Evolutionary conservation across 2,113 vertebrate species (phyloP).

Genomic region (Labrus mixtus): DNA sequence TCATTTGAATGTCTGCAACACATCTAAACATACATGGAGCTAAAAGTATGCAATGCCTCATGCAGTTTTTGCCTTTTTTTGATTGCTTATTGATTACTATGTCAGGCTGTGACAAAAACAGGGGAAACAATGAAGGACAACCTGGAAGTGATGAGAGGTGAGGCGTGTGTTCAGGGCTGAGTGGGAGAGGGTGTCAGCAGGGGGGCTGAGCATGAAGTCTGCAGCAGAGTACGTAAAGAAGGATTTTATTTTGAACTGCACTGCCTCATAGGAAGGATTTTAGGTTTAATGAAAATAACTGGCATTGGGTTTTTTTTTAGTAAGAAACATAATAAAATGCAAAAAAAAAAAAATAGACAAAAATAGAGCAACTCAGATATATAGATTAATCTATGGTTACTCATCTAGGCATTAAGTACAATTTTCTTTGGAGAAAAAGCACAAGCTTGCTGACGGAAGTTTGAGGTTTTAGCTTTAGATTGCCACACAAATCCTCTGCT

Average conservation of each 20-base stretch:
- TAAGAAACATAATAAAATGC: background rate
- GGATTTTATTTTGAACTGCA: constrained; percentile 1
- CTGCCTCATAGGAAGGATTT: constrained; percentile 15
- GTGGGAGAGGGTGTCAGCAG: constrained; percentile 50
- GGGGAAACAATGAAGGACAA: constrained; percentile 57
- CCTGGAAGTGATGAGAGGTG: constrained; percentile 58
- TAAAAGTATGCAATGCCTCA: constrained; percentile 36
- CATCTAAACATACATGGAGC: constrained; percentile 19
- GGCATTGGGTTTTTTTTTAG: background rate
- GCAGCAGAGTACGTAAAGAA: constrained; percentile 59
- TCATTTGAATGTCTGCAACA: constrained; percentile 10
- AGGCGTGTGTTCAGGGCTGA: constrained; percentile 52
- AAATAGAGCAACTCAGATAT: constrained; percentile 2
- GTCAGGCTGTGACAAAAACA: constrained; percentile 66
- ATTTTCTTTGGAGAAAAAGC: constrained; percentile 46
- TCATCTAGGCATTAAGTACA: constrained; percentile 22
- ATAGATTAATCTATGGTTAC: background rate
- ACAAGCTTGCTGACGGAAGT: constrained; percentile 58
- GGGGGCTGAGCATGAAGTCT: constrained; percentile 30
- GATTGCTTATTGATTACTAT: constrained; percentile 79
- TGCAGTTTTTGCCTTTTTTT: constrained; percentile 65
- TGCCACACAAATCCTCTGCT: constrained; percentile 47
- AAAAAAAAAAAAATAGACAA: too few species aligned
- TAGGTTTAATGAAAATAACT: background rate
- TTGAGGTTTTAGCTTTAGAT: constrained; percentile 67